Conservation (phyloP, 2,888 invertebrate species). For the Chaetogeoica ovagalla region DNA sequence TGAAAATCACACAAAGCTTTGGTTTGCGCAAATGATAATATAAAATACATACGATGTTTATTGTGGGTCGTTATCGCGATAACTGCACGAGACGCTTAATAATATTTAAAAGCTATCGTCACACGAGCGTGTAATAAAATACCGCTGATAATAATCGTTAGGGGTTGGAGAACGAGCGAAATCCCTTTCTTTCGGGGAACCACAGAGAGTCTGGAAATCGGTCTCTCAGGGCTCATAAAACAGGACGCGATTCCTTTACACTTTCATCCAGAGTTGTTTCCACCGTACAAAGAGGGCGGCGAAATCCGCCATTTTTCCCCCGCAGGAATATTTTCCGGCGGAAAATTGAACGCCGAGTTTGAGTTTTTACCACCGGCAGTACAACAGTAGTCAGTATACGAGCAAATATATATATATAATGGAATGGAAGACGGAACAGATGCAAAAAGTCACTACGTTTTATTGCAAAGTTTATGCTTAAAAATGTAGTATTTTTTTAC, state of each 20-base stretch:
- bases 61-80: constrained; percentile 11
- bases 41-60: neutral
- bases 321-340: constrained; percentile 37
- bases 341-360: constrained; percentile 28
- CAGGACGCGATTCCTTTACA: constrained; percentile 23
- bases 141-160: constrained; percentile 39
- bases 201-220: constrained; percentile 22
- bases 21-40: neutral
- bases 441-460: constrained; percentile 42
- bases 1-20: constrained; percentile 7
- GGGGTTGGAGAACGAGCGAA: neutral
- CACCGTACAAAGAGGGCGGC: neutral
- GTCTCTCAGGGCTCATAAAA: constrained; percentile 47
- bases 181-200: constrained; percentile 21
- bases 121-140: constrained; percentile 38
- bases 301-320: constrained; percentile 24
- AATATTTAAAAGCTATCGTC: constrained; percentile 44
- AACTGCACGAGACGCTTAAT: constrained; percentile 12
- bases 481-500: constrained; percentile 3
- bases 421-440: constrained; percentile 2
- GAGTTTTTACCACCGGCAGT: constrained; percentile 25
- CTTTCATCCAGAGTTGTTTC: constrained; percentile 3
- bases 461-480: constrained; percentile 32
- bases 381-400: neutral
- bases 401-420: neutral